Evolutionary conservation across 2,888 invertebrate genomes (phyloP).

Genomic region (Micoletzkya japonica): DNA sequence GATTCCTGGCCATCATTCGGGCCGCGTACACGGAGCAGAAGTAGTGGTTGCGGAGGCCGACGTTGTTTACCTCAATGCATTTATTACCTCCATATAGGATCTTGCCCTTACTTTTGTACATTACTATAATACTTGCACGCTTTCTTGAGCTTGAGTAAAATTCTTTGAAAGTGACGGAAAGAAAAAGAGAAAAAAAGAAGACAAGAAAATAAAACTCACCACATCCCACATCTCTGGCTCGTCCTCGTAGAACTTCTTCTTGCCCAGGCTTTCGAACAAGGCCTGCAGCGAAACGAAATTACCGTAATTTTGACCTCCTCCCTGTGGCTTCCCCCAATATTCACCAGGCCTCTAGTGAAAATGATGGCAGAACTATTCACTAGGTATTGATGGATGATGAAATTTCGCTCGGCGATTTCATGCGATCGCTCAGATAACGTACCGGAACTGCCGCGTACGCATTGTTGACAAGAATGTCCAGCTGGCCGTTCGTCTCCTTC

Average conservation of each 20-base stretch:
- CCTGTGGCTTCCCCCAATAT: too few species aligned
- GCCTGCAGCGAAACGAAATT: too few species aligned
- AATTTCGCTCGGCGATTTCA: too few species aligned
- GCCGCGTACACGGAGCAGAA: conserved; percentile 66
- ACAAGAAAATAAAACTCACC: conserved; percentile 53
- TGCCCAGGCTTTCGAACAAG: too few species aligned
- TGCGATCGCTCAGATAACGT: background rate
- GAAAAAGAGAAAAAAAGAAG: background rate
- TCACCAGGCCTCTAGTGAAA: too few species aligned
- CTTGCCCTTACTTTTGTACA: too few species aligned
- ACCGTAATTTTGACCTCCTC: too few species aligned
- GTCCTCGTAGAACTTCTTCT: conserved; percentile 64
- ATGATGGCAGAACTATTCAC: too few species aligned
- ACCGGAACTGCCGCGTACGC: conserved; percentile 43
- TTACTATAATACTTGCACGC: too few species aligned
- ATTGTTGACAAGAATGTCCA: conserved; percentile 49
- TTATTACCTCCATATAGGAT: too few species aligned
- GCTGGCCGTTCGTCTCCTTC: conserved; percentile 14
- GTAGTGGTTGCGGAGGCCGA: conserved; percentile 67
- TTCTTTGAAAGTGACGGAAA: background rate
- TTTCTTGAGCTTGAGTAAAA: too few species aligned
- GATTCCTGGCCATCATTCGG: conserved; percentile 44
- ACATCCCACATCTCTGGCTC: conserved; percentile 64
- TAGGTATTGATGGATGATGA: too few species aligned
- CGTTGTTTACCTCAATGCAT: conserved; percentile 65